These are phyloP conservation scores for Ophioderma brevispina DNA, from an alignment of 35 echinoderm and acorn worm genomes.

Conservation along the genomic window DNA sequence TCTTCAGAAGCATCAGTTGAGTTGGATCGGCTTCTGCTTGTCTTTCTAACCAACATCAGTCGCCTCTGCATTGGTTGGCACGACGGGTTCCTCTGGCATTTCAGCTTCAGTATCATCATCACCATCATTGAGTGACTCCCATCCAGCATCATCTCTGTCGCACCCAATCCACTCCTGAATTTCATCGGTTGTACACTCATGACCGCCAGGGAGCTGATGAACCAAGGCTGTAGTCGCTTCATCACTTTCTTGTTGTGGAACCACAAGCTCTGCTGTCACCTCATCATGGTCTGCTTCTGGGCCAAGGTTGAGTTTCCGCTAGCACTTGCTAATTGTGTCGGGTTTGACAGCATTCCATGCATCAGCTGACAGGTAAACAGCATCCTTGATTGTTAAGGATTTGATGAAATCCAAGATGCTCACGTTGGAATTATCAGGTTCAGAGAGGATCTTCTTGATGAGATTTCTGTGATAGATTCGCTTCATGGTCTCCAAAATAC, in stretches of 20 bases:
- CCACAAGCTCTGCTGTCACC: too few species aligned
- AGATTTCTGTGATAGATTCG: neutral
- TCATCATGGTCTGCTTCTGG: neutral
- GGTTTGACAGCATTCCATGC: neutral
- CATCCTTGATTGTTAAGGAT: neutral
- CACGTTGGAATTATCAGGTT: neutral
- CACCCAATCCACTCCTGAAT: neutral
- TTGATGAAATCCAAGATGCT: neutral
- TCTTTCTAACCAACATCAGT: constrained; percentile 4
- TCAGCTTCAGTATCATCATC: neutral
- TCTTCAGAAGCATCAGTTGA: constrained; percentile 17
- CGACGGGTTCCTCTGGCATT: neutral
- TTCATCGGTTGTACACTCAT: neutral
- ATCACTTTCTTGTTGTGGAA: neutral
- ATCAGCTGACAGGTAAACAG: neutral
- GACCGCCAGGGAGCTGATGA: neutral
- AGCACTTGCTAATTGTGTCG: neutral
- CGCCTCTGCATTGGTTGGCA: constrained; percentile 10
- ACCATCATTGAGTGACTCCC: neutral
- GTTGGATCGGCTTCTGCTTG: constrained; percentile 2
- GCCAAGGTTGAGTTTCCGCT: neutral
- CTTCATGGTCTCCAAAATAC: neutral
- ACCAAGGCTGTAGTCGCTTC: neutral
- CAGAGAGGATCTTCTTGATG: neutral
- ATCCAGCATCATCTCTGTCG: neutral